Evolutionary conservation across 2,113 vertebrate species (phyloP), one percentile per base, ranked within the genome.

Genomic region (Colistium nudipinnis): DNA sequence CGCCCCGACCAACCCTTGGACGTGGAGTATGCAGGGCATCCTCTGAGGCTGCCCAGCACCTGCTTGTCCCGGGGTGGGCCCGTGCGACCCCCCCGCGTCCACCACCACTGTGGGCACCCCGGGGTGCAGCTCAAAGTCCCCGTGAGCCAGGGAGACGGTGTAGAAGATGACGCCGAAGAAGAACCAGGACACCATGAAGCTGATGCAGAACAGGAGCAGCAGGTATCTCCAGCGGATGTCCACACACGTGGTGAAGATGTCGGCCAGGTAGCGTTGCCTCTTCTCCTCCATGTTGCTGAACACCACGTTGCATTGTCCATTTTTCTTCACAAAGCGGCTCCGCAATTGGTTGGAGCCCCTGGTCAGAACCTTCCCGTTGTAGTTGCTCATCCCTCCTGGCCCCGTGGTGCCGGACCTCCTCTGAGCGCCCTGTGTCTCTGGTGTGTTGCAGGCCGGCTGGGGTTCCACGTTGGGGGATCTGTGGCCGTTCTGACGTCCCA

Each of bases 241-340:
- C 87, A 99, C 97, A 0, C 97, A 99, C 4, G 97, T 99, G 61
- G 97, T 99, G 89, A 99, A 99, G 90, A 99, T 96, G 79, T 99
- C 97, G 0, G 96, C 96, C 65, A 99, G 93, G 90, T 97, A 99
- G 65, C 97, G 96, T 76, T 95, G 95, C 0, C 95, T 94, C 78
- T 96, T 97, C 83, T 98, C 96, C 70, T 96, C 96, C 90, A 99
- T 92, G 92, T 99, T 98, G 84, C 94, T 94, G 76, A 98, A 98
- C 47, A 96, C 90, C 7, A 99, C 96, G 0, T 99, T 99, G 83
- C 97, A 99, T 39, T 99, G 97, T 59, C 97, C 97, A 3, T 96
- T 98, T 90, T 99, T 99, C 92, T 96, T 98, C 16, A 99, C 97
- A 1, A 99, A 98, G n/a, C 97, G 96, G 87, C 95, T 98, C 75